A percentile compares a stretch with the other conserved stretches of the same genome.
Conservation (phyloP, 2,113 vertebrate genomes). For the Piaya cayana region DNA sequence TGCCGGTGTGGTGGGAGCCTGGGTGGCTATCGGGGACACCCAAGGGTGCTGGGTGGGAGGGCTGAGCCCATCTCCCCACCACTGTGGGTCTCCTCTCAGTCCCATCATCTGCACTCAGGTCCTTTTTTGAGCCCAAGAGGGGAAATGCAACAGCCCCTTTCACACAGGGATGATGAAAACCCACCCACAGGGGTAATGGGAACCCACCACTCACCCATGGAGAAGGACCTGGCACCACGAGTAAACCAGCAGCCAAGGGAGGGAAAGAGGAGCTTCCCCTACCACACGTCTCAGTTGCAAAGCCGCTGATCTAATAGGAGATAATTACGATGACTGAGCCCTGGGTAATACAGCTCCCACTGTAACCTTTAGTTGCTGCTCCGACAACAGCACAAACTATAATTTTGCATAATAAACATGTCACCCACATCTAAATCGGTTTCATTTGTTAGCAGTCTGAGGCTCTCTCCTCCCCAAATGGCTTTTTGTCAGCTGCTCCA, state of each 20-base stretch:
- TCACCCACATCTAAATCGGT: not conserved
- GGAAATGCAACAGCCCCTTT: accelerated
- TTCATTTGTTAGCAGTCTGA: not conserved
- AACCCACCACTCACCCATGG: accelerated
- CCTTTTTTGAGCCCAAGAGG: not conserved
- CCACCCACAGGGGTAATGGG: too few species aligned
- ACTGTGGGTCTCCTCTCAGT: not conserved
- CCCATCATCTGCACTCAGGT: accelerated
- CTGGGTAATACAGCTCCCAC: not conserved
- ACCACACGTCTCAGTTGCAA: accelerated
- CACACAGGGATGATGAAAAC: too few species aligned
- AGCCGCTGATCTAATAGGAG: not conserved
- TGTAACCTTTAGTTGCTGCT: not conserved
- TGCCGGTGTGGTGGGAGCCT: not conserved
- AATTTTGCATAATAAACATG: not conserved
- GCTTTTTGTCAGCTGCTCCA: not conserved
- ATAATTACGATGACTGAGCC: not conserved
- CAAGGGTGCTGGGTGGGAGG: not conserved
- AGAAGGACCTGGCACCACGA: accelerated
- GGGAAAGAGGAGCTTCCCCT: not conserved
- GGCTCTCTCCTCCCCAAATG: not conserved
- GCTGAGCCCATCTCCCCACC: accelerated
- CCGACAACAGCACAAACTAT: not conserved
- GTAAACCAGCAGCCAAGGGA: not conserved
- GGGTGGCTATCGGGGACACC: not conserved